Evolutionary conservation across 2,888 invertebrate genomes (phyloP), one percentile per base, ranked within the genome.

Genomic region (Chymomyza procnemis): DNA sequence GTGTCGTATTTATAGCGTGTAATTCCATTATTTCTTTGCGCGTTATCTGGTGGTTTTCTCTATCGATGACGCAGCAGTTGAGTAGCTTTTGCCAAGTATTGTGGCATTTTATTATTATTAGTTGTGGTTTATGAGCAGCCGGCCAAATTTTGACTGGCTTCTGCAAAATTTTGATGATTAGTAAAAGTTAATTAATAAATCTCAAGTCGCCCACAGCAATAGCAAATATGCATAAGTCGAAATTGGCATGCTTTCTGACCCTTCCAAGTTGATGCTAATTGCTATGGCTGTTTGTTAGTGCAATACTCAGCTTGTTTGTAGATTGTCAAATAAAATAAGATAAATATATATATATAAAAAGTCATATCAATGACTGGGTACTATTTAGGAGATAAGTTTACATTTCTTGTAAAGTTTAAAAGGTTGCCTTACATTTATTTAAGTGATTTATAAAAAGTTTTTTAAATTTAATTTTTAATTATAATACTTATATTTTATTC

Each of bases 1-100:
- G 63, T 61, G 63, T 61, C 62, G 69, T 81, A 81, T 85, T 85
- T 83, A 73, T 80, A 82, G 85, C 66, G 61, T 50, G 48, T 50
- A 62, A 59, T 72, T 72, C 26, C 56, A 56, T 56, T 56, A 56
- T 56, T 56, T 30, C 30, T 30, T 30, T 12, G n/a, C n/a, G 0
- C n/a, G 14, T 56, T 56, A 56, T 56, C 56, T 41, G 34, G 34
- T 41, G 34, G 34, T 41, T 41, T 41, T 12, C 34, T 41, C 34
- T 41, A 41, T 41, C 34, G 34, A 41, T 41, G 34, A 41, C 34
- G 34, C 34, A 41, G 34, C 34, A 41, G 12, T 41, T 41, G 34
- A 41, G 12, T 41, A 41, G 12, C 12, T 41, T n/a, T n/a, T 9
- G 34, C 4, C 34, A 34, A 34, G 34, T 9, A 34, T 34, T 34